A percentile compares a stretch with the other conserved stretches of the same genome.
Conservation (phyloP, 1,140 invertebrate genomes). For the Kradibia gibbosae region DNA sequence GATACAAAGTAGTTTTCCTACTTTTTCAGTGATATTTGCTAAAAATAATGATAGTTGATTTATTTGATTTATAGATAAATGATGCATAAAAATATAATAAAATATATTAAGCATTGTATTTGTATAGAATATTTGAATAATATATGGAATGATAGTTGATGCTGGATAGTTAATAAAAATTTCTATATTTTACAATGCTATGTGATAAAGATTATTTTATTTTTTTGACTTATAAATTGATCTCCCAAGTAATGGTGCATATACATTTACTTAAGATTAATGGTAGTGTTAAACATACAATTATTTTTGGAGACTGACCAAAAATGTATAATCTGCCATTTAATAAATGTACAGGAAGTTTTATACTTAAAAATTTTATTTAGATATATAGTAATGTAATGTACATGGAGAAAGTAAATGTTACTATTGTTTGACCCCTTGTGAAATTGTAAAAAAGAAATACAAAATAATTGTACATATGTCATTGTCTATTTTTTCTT, state of each 20-base stretch:
- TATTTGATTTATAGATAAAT: constrained; percentile 10
- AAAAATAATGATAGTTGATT: constrained; percentile 17
- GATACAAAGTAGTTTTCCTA: constrained; percentile 14
- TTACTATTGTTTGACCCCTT: constrained; percentile 59
- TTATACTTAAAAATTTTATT: constrained; percentile 64
- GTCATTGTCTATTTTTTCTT: neutral
- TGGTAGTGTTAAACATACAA: constrained; percentile 27
- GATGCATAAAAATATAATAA: constrained; percentile 12
- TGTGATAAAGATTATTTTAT: constrained; percentile 51
- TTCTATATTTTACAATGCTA: constrained; percentile 46
- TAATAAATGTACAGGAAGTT: constrained; percentile 60
- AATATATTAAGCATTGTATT: neutral
- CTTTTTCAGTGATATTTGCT: neutral
- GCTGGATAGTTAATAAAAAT: constrained; percentile 40
- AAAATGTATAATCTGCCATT: constrained; percentile 53
- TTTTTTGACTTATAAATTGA: constrained; percentile 44
- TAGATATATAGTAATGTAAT: constrained; percentile 35
- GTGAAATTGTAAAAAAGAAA: constrained; percentile 43
- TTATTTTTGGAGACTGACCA: constrained; percentile 57
- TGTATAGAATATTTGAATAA: constrained; percentile 30
- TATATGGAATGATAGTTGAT: constrained; percentile 40
- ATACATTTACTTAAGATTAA: constrained; percentile 43
- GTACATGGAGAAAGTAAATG: constrained; percentile 43
- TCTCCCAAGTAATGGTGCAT: constrained; percentile 45
- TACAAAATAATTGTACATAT: constrained; percentile 46